Evolutionary conservation across 2,888 invertebrate species (phyloP).

Genomic region (Limnephilus marmoratus): DNA sequence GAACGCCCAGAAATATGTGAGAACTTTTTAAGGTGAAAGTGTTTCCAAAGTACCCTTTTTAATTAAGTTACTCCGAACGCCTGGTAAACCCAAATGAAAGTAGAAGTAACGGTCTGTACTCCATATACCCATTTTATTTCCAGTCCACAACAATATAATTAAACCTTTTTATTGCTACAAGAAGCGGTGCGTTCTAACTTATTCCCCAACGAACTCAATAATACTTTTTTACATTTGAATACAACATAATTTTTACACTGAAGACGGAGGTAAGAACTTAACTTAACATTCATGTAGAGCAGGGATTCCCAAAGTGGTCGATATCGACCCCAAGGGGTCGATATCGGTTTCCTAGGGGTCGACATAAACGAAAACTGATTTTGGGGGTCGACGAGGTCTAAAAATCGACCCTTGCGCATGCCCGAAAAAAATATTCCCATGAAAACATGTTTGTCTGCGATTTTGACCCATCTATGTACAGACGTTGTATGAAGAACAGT

Average conservation of each 20-base stretch:
- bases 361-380: too few species aligned
- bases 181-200: background rate
- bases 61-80: background rate
- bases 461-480: too few species aligned
- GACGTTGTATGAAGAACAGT: too few species aligned
- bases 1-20: background rate
- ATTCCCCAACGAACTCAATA: background rate
- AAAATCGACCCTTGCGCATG: too few species aligned
- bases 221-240: background rate
- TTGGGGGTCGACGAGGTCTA: too few species aligned
- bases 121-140: background rate
- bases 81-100: background rate
- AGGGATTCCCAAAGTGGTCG: too few species aligned
- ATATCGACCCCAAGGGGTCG: too few species aligned
- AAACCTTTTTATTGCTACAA: background rate
- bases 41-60: background rate
- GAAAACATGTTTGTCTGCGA: too few species aligned
- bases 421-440: too few species aligned
- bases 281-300: too few species aligned
- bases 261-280: background rate
- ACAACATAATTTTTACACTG: background rate
- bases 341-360: too few species aligned
- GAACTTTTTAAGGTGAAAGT: background rate
- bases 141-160: background rate
- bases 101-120: background rate